Evolutionary conservation across 2,113 vertebrate species (phyloP), one percentile per base, ranked within the genome.

Genomic region (Plectropomus leopardus): DNA sequence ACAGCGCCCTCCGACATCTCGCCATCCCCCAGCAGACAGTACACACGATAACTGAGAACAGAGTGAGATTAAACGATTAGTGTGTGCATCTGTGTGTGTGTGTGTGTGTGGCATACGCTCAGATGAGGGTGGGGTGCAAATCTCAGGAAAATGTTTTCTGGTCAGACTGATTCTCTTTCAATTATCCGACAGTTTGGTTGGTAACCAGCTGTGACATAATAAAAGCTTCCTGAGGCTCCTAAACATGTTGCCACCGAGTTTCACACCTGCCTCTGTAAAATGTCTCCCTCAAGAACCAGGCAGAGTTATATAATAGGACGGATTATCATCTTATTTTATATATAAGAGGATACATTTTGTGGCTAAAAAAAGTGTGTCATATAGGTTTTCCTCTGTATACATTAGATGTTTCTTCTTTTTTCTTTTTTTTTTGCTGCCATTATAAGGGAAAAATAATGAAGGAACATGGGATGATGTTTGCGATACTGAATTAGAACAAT

Each of bases 1-100:
- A 99, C 96, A 2, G 97, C 96, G 26, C 98, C 97, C 92, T 99
- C 97, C 0, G 97, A 98, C 78, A 97, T 86, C 92, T 99, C 97
- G 8, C 97, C 97, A 58, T 99, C 98, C 57, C 98, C 98, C 85
- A 99, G 89, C 91, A 99, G 57, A 88, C 97, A 99, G 84, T 95
- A 98, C 61, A 98, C 97, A 2, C 95, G 95, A 86, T 97, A 98
- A 88, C 98, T 99, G 88, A 80, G 30, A 76, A 77, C 21, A 84
- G 54, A 47, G 40, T 9, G 36, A 57, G 42, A 61, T 36, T n/a
- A 34, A 17, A 67, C 14, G 3, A 55, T 82, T 63, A 48, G 34
- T 54, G 47, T 5, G 23, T 57, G 19, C 73, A 17, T 70, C 26
- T 76, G 15, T 26, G 34, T 51, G 53, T 4, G 19, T 60, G 6